Evolutionary conservation across 1,140 invertebrate species (phyloP), one percentile per base, ranked within the genome.

Genomic region (Atta cephalotes): DNA sequence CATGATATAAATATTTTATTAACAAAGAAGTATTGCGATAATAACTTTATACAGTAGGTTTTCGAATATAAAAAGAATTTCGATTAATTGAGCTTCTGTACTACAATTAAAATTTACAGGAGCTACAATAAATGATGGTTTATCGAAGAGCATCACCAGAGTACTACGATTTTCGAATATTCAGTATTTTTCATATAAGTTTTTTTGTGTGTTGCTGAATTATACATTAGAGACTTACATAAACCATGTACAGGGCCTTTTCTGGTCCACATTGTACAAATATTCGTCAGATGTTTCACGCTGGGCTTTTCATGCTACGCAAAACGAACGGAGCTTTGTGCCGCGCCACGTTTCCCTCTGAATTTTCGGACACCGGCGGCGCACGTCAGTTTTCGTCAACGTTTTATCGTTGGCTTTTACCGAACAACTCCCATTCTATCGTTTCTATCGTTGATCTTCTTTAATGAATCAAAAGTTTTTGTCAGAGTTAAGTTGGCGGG

Each of bases 391-490:
- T 84, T 76, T 76, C 80, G 80, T 62, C 70, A 70, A n/a, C 70
- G 80, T 84, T 74, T 84, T 74, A 84, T 76, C 70, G 70, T 31
- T 49, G 70, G 70, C 70, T 84, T 62, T 74, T 28, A 45, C 71
- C 39, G 70, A 62, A 84, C 80, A 84, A 62, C 39, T 76, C 56
- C 28, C 80, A 68, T 72, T 72, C 39, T 76, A 56, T n/a, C 80
- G 80, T 72, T 72, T 62, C 80, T 84, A 84, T 74, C 80, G 80
- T 84, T 84, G 80, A 74, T 76, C 80, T 84, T 63, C 80, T 84
- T 76, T 76, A 84, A 84, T 58, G 80, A 84, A 76, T 84, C 80
- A 62, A 76, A 84, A 74, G 70, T 84, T 84, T 84, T 76, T 84
- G 80, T 84, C 80, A 31, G 80, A 25, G 80, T 84, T 84, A 84